A percentile compares a stretch with the other conserved stretches of the same genome.
Conservation (phyloP, 1,140 invertebrate species). For the Agraylea sexmaculata region DNA sequence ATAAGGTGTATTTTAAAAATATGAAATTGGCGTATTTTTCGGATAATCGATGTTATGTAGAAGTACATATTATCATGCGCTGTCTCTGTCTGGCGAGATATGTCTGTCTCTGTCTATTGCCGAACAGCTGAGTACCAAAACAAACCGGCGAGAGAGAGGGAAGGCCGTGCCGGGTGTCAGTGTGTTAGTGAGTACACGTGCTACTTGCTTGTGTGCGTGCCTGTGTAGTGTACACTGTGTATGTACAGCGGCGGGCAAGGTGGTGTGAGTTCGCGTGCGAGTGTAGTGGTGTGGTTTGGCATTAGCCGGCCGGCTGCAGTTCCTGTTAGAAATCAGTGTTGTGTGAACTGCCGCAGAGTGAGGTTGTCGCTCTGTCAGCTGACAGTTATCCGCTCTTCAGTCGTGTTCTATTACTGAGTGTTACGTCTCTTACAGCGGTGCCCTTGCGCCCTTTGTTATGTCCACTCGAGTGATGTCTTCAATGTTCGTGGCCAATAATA, state of each 20-base stretch:
- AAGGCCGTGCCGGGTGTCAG: neutral
- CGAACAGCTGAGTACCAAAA: slow-evolving; percentile 45
- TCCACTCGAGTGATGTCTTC: too few relatives aligned
- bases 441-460: too few relatives aligned
- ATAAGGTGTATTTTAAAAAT: too few relatives aligned
- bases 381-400: too few relatives aligned
- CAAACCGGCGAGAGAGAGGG: slow-evolving; percentile 28
- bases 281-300: slow-evolving; percentile 14
- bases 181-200: neutral
- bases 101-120: slow-evolving; percentile 22
- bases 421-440: too few relatives aligned
- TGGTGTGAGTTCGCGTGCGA: neutral
- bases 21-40: too few relatives aligned
- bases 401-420: too few relatives aligned
- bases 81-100: too few relatives aligned
- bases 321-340: slow-evolving; percentile 13
- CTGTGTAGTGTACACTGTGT: slow-evolving; percentile 23
- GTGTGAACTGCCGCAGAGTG: slow-evolving; percentile 7
- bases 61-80: too few relatives aligned
- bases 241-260: neutral
- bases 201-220: neutral
- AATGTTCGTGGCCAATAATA: too few relatives aligned
- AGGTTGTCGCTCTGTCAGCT: too few relatives aligned
- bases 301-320: slow-evolving; percentile 16
- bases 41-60: too few relatives aligned